Evolutionary conservation across 2,888 invertebrate genomes (phyloP), one percentile per base, ranked within the genome.

Genomic region (Dermolepida albohirtum): DNA sequence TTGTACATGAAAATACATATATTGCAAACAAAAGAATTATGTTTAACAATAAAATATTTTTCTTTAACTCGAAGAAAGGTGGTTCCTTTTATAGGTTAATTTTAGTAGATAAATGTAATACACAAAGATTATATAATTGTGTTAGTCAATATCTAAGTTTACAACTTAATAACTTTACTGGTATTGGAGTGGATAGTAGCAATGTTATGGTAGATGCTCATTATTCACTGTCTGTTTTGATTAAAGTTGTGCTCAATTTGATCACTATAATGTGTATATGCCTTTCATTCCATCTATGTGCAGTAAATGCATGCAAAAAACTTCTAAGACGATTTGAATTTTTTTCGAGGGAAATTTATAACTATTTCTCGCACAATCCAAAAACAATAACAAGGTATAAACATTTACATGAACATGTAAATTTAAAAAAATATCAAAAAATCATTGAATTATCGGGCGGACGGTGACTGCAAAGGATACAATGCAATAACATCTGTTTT

Each of bases 211-310:
- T 44, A 44, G 44, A 8, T 14, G 16, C 12, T 12, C 12, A 44
- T 16, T 5, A 44, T 44, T 44, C 44, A 14, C 7, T 44, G 2
- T 44, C 16, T 16, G 12, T 16, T 44, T 14, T 12, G 16, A 12
- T 44, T 2, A 44, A 44, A 44, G 44, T 14, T 14, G 44, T 44
- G 16, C 44, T 8, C 44, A 8, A 16, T 14, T 44, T 44, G 7
- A 44, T 44, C 7, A 14, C 16, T 14, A 44, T 44, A 44, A 44
- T 5, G 16, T 44, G 44, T 44, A 7, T 16, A 8, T 44, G 44
- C 44, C 44, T 5, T 7, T 44, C 44, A 14, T 7, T 44, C 12
- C 44, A 44, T 44, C 7, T 44, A 44, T 44, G 44, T 44, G 44
- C 44, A 12, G 44, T 5, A 44, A 44, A 44, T 12, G 44, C 44